Base-by-base conservation (phyloP, 2,113 vertebrate species). In the Taurulus bubalis region DNA sequence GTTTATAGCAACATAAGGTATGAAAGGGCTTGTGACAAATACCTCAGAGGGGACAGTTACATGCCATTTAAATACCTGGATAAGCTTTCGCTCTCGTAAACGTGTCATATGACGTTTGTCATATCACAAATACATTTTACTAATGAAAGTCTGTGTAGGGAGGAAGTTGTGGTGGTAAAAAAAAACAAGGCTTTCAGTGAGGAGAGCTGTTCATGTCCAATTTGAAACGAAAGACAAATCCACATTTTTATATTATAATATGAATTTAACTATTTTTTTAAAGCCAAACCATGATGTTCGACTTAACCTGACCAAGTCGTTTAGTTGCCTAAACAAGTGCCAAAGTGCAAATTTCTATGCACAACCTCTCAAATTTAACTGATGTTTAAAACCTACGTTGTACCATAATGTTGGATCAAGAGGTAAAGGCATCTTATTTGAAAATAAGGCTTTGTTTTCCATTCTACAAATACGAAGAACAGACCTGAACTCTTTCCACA, bases 401-500 rank as follows among this genome's bases (percentile, higher is more conserved):
- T 26, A 16, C 7, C 15, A 11, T 26, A 16, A 53, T n/a, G 24
- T 3, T 53, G 10, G 26, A 45, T 60, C 8, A 63, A 75, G 78
- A 40, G 12, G 6, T 58, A 40, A 66, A 53, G 8, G 1, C 59
- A 65, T 75, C 0, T 32, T 80, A 64, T 80, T 83, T 40, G 16
- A 47, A 28, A 68, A 64, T 22, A 75, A 16, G 42, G 36, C 59
- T 66, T n/a, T 45, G 3, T 81, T 84, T 77, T 80, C 68, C 73
- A 47, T 20, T 38, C 30, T 45, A 0, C 26, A 67, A 75, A 86
- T 65, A 66, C 28, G 0, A 76, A 80, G n/a, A 78, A 15, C 63
- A 73, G 77, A 36, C 72, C 38, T 70, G 30, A 83, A 71, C 47
- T 80, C 58, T 83, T 91, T 89, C 60, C 74, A 71, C 74, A 58